phyloP scores from a whole-genome alignment of 2,113 vertebrate genomes.

The Podarcis raffonei region DNA sequence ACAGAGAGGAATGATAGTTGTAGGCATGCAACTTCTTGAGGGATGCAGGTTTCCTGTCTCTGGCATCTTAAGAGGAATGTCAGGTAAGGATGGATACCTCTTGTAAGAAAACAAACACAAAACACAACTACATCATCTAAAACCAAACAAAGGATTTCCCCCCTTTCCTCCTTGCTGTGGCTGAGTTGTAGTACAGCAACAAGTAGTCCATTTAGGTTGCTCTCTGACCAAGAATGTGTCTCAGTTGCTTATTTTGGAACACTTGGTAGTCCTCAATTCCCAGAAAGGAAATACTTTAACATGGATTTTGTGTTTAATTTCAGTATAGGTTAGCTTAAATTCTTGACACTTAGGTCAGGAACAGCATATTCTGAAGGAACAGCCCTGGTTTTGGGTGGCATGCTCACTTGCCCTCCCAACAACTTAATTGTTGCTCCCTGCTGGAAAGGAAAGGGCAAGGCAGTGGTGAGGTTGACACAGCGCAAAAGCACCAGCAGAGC shows the following conservation, averaged over 20 bases:
- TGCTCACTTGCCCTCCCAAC: no score
- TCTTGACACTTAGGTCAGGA: background rate
- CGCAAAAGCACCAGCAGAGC: no score
- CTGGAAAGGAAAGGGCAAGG: no score
- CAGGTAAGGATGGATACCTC: background rate
- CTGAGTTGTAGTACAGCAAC: background rate
- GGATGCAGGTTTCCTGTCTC: no score
- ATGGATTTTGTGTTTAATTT: background rate
- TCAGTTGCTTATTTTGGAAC: background rate
- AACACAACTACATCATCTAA: background rate
- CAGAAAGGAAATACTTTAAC: background rate
- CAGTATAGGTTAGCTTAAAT: background rate
- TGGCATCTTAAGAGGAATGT: no score
- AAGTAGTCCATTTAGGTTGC: background rate
- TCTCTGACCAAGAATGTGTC: background rate
- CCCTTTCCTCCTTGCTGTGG: background rate
- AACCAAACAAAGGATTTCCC: background rate
- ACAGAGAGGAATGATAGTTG: no score
- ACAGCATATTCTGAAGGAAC: background rate
- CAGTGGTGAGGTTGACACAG: no score
- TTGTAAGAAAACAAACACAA: background rate
- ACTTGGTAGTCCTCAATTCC: background rate
- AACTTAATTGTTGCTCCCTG: no score
- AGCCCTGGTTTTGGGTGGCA: no score
- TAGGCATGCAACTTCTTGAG: no score